Conservation (phyloP, 2,797 vertebrate genomes). For the Scarus forsteni region DNA sequence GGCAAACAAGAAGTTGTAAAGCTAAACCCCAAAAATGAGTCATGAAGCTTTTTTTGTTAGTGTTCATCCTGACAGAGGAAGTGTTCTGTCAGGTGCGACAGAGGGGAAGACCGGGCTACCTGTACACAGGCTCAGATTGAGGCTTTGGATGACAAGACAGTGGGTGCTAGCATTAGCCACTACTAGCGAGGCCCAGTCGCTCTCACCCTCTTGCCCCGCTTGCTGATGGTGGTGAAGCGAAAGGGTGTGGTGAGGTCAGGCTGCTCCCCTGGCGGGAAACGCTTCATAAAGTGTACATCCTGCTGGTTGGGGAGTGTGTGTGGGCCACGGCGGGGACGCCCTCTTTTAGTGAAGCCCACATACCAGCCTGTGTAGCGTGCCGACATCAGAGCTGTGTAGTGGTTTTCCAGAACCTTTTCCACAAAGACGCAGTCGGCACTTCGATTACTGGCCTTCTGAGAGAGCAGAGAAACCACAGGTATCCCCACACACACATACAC, state of each 20-base stretch:
- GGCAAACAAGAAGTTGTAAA: constrained; percentile 70
- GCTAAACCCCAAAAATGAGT: constrained; percentile 76
- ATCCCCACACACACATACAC: constrained; percentile 28
- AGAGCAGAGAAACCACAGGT: constrained; percentile 64
- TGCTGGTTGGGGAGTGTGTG: constrained; percentile 87
- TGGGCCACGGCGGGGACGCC: constrained; percentile 85
- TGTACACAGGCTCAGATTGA: constrained; percentile 70
- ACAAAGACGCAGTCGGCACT: constrained; percentile 88
- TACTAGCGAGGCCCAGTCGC: constrained; percentile 83
- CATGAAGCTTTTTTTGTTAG: constrained; percentile 68
- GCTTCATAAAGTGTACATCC: constrained; percentile 90
- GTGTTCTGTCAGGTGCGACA: constrained; percentile 56
- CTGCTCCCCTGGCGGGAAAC: constrained; percentile 85
- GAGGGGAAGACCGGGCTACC: constrained; percentile 68
- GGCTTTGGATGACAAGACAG: constrained; percentile 65
- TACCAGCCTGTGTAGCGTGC: constrained; percentile 87
- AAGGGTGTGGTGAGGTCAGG: constrained; percentile 85
- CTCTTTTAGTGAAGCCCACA: constrained; percentile 88
- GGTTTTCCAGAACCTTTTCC: constrained; percentile 90
- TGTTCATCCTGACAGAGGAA: constrained; percentile 71
- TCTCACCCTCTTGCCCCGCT: constrained; percentile 82
- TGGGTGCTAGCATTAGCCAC: constrained; percentile 62
- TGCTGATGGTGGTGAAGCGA: constrained; percentile 87
- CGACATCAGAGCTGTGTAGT: constrained; percentile 90
- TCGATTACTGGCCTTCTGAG: constrained; percentile 87